phyloP scores from a whole-genome alignment of 2,888 invertebrate genomes.

The Acrocera orbiculus region DNA sequence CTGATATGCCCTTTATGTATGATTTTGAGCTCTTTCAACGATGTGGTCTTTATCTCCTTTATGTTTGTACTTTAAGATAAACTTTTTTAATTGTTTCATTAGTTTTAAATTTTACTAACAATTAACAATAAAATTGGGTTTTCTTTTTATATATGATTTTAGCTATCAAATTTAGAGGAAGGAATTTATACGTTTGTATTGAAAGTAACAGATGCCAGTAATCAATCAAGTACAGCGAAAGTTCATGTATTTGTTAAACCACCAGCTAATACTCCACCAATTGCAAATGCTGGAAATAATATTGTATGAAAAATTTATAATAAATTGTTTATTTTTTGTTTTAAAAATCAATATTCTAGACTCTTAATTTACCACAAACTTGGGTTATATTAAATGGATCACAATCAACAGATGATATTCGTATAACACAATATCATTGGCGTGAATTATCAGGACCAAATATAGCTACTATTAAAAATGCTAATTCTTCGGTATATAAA shows the following conservation, averaged over 20 bases:
- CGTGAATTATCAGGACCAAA: conserved; percentile 55
- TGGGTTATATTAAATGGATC: conserved; percentile 66
- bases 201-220: conserved; percentile 81
- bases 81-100: too few relatives aligned
- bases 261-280: conserved; percentile 68
- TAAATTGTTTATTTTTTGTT: background rate
- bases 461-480: conserved; percentile 36
- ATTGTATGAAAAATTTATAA: conserved; percentile 18
- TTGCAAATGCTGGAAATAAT: conserved; percentile 47
- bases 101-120: too few relatives aligned
- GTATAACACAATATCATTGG: conserved; percentile 71
- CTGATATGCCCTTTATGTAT: too few relatives aligned
- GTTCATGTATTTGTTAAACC: conserved; percentile 89
- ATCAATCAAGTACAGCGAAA: conserved; percentile 70
- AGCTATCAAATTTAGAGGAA: conserved; percentile 74
- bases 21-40: too few relatives aligned
- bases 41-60: too few relatives aligned
- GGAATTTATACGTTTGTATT: conserved; percentile 88
- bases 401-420: conserved; percentile 64
- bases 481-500: conserved; percentile 36
- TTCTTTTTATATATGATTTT: background rate
- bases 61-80: too few relatives aligned
- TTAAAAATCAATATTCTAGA: conserved; percentile 31
- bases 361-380: conserved; percentile 68
- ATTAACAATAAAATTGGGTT: too few relatives aligned